Evolutionary conservation across 2,113 vertebrate genomes (phyloP).

Genomic region (Danionella cerebrum): DNA sequence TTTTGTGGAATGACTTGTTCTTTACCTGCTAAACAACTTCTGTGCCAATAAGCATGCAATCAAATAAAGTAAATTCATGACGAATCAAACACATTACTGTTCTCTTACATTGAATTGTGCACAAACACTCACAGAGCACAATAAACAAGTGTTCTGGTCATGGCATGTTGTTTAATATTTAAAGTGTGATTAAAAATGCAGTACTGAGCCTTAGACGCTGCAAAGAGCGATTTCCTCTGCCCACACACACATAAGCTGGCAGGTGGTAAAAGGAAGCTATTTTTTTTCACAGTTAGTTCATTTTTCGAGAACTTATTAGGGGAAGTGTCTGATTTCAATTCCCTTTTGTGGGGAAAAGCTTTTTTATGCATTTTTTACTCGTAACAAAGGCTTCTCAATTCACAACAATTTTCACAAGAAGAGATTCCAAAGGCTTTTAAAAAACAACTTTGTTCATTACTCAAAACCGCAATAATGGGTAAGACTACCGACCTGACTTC

Average conservation of each 20-base stretch:
- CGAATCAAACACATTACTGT: background rate
- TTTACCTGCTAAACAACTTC: too few relatives aligned
- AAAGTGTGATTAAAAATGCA: slow-evolving; percentile 33
- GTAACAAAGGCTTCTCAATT: too few relatives aligned
- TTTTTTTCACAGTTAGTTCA: slow-evolving; percentile 22
- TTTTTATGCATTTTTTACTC: background rate
- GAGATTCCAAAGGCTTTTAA: too few relatives aligned
- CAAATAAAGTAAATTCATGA: background rate
- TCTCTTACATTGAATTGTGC: background rate
- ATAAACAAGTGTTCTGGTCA: slow-evolving; percentile 18
- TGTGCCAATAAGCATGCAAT: background rate
- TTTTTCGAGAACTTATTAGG: background rate
- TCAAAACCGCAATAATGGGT: too few relatives aligned
- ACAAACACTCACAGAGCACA: background rate
- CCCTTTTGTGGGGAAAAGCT: background rate
- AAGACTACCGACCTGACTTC: too few relatives aligned
- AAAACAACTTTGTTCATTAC: too few relatives aligned
- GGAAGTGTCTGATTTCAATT: background rate
- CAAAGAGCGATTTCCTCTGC: slow-evolving; percentile 2
- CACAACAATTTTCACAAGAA: too few relatives aligned
- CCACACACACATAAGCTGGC: background rate
- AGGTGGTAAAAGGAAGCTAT: background rate
- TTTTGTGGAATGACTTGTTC: background rate
- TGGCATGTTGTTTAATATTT: slow-evolving; percentile 19
- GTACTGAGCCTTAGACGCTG: background rate